Evolutionary conservation across 2,797 vertebrate genomes (phyloP).

Genomic region (Takifugu ocellatus): DNA sequence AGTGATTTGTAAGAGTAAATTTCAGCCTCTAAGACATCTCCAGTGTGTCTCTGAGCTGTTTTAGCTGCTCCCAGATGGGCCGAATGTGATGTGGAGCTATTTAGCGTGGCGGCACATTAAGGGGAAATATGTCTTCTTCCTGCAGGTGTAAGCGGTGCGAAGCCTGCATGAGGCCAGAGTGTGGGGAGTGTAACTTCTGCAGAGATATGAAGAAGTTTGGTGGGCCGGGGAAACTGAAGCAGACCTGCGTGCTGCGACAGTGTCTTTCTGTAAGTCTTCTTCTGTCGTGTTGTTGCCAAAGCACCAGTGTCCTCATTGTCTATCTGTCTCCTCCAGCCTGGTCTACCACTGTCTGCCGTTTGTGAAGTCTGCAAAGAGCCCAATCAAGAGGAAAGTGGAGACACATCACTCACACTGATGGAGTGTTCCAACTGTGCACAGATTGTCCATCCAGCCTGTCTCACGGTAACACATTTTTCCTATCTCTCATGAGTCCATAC

Average conservation of each 20-base stretch:
- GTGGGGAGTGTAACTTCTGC: conserved; percentile 97
- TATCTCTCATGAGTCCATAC: too few species aligned
- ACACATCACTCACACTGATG: conserved; percentile 89
- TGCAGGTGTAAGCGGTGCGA: conserved; percentile 91
- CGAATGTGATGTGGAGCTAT: too few species aligned
- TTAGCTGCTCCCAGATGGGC: too few species aligned
- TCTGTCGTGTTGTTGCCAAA: neutral
- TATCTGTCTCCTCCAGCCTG: conserved; percentile 76
- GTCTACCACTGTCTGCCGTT: conserved; percentile 92
- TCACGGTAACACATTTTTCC: conserved; percentile 75
- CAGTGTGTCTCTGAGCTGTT: too few species aligned
- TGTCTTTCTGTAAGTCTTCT: conserved; percentile 86
- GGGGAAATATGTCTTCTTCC: neutral
- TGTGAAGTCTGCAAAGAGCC: conserved; percentile 96
- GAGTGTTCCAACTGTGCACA: conserved; percentile 97
- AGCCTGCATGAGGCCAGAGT: conserved; percentile 92
- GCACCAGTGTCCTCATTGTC: neutral
- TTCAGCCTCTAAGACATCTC: too few species aligned
- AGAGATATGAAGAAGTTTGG: conserved; percentile 98
- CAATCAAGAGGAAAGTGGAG: conserved; percentile 85
- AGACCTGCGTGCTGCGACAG: conserved; percentile 91
- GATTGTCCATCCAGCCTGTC: conserved; percentile 93
- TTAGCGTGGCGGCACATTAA: too few species aligned
- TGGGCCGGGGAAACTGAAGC: conserved; percentile 93
- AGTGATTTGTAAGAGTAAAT: too few species aligned